Base-by-base conservation (phyloP, 2,888 invertebrate genomes). In the Agrochola macilenta region DNA sequence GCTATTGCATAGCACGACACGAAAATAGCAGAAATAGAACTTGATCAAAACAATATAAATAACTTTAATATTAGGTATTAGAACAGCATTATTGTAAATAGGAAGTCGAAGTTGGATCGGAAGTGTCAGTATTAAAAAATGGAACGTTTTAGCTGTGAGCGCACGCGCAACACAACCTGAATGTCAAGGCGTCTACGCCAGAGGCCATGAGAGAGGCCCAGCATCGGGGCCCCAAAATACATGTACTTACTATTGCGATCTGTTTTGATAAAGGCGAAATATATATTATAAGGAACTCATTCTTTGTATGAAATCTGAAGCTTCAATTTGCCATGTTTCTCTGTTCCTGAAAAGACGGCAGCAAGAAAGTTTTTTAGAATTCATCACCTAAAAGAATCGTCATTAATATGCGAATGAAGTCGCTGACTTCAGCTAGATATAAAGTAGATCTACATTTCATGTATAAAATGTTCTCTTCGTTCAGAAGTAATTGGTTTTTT, bases 111-210 rank as follows among this genome's bases (percentile, higher is more conserved):
- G 14, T 90, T 88, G 90, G 90, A 93, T 95, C 96, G 96, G 96
- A 96, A 96, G 95, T 95, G 90, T 90, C 89, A 88, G 88, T 88
- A 90, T 92, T 93, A 93, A 92, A 94, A 96, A 95, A 94, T 94
- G 92, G 93, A 96, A 95, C 94, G 94, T 92, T 93, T 93, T 92
- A 93, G 92, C 89, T 91, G 84, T 89, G 90, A 89, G 93, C 91
- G 93, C 95, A 93, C 92, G 94, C 93, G 93, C 92, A 89, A 85
- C 91, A 91, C 91, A 88, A 85, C 90, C 88, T 95, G 95, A 96
- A 96, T 96, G 96, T 96, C 96, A 96, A 96, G 96, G 96, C 89
- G 88, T 85, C 84, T 76, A 77, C 76, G 70, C 58, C 70, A 89
- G 91, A 95, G 94, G 95, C 91, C 92, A 86, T 84, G 79, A 86